Conservation (phyloP, 2,797 vertebrate species). For the Macroramphosus scolopax region DNA sequence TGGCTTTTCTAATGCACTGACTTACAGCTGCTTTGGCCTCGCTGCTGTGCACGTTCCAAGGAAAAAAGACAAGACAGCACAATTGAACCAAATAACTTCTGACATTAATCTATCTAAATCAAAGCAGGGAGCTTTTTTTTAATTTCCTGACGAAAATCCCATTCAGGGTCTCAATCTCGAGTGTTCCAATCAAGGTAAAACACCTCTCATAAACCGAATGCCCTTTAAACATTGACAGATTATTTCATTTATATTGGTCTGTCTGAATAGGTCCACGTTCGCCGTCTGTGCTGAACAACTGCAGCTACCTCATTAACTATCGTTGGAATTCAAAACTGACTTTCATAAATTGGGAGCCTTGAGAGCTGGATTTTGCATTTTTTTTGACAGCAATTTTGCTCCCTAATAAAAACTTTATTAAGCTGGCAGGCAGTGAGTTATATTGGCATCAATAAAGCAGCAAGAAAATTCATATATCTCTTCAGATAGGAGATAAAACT, state of each 20-base stretch:
- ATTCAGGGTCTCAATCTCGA: no score
- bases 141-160: no score
- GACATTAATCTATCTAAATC: conserved; percentile 23
- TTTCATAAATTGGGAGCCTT: conserved; percentile 36
- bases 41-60: no score
- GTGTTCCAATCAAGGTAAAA: conserved; percentile 4
- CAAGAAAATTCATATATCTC: conserved; percentile 50
- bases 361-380: conserved; percentile 47
- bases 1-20: no score
- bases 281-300: conserved; percentile 24
- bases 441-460: conserved; percentile 58
- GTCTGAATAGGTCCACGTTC: conserved; percentile 8
- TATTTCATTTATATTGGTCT: conserved; percentile 11
- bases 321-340: conserved; percentile 46
- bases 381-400: conserved; percentile 58
- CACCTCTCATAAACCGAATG: conserved; percentile 3
- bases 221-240: conserved; percentile 1
- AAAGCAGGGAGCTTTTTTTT: no score
- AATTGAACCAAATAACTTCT: conserved; percentile 22
- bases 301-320: conserved; percentile 54
- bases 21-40: no score
- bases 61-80: no score
- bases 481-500: conserved; percentile 36
- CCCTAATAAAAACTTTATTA: conserved; percentile 71
- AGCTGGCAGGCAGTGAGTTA: conserved; percentile 61